A percentile compares a stretch with the other conserved stretches of the same genome.
Evolutionary conservation across 2,888 invertebrate genomes (phyloP).

Genomic region (Pammene aurita): DNA sequence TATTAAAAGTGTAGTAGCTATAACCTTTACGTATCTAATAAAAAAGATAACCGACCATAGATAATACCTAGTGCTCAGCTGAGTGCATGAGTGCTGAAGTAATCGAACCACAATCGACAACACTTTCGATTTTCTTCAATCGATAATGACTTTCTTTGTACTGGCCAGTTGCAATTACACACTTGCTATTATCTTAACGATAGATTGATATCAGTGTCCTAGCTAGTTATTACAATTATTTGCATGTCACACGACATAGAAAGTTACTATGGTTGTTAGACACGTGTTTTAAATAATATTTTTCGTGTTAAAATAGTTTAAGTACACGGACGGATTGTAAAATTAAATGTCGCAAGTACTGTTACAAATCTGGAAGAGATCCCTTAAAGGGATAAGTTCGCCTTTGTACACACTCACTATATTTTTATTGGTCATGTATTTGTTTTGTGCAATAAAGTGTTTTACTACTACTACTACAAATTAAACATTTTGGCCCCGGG

Average conservation of each 20-base stretch:
- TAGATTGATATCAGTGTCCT: slow-evolving; percentile 36
- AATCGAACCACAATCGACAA: slow-evolving; percentile 32
- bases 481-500: no score
- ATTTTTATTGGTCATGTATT: no score
- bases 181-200: slow-evolving; percentile 31
- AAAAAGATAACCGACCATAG: slow-evolving; percentile 14
- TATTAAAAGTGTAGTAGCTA: no score
- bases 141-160: slow-evolving; percentile 28
- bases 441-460: no score
- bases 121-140: slow-evolving; percentile 40
- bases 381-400: no score
- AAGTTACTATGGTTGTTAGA: slow-evolving; percentile 50
- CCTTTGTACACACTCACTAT: no score
- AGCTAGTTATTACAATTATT: slow-evolving; percentile 50
- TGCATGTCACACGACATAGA: slow-evolving; percentile 68
- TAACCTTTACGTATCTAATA: background rate
- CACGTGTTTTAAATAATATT: slow-evolving; percentile 20
- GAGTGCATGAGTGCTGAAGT: no score
- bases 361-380: no score
- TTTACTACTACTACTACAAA: no score
- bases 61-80: slow-evolving; percentile 9
- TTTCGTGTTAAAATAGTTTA: background rate
- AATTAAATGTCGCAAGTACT: no score
- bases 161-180: slow-evolving; percentile 10
- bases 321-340: background rate